Evolutionary conservation across 2,888 invertebrate genomes (phyloP).

Genomic region (Dyspetes luteomarginatus): DNA sequence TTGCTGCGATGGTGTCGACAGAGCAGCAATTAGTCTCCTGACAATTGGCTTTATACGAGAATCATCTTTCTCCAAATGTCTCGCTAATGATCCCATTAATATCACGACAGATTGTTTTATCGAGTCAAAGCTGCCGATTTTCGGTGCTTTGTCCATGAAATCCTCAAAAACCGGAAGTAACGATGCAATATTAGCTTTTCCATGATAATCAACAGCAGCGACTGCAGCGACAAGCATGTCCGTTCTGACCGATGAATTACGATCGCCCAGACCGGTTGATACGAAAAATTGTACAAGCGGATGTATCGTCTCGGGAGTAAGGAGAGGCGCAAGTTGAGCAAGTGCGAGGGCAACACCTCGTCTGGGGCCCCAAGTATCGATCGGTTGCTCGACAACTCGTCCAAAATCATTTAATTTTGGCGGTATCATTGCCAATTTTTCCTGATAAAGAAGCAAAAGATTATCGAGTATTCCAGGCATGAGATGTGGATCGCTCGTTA

Average conservation of each 20-base stretch:
- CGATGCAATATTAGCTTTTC: constrained; percentile 88
- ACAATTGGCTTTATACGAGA: constrained; percentile 97
- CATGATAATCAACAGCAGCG: constrained; percentile 95
- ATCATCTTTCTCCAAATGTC: constrained; percentile 96
- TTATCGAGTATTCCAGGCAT: constrained; percentile 86
- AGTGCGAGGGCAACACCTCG: constrained; percentile 95
- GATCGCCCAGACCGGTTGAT: constrained; percentile 93
- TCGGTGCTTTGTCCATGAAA: constrained; percentile 96
- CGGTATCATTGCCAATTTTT: constrained; percentile 92
- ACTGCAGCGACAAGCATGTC: constrained; percentile 98
- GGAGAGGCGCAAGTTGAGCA: constrained; percentile 90
- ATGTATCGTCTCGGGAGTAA: constrained; percentile 88
- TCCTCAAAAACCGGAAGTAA: constrained; percentile 96
- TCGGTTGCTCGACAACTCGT: constrained; percentile 91
- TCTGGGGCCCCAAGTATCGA: constrained; percentile 96
- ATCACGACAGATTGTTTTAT: constrained; percentile 98
- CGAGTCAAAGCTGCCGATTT: constrained; percentile 94
- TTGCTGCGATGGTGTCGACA: constrained; percentile 98
- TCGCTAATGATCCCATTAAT: constrained; percentile 98
- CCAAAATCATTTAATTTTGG: constrained; percentile 96
- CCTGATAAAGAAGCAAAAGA: constrained; percentile 90
- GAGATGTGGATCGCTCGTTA: constrained; percentile 85
- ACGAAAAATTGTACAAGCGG: constrained; percentile 93
- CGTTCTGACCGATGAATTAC: constrained; percentile 91
- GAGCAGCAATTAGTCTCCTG: constrained; percentile 93